Evolutionary conservation across 2,888 invertebrate species (phyloP), one percentile per base, ranked within the genome.

Genomic region (Drosophila crucigera): DNA sequence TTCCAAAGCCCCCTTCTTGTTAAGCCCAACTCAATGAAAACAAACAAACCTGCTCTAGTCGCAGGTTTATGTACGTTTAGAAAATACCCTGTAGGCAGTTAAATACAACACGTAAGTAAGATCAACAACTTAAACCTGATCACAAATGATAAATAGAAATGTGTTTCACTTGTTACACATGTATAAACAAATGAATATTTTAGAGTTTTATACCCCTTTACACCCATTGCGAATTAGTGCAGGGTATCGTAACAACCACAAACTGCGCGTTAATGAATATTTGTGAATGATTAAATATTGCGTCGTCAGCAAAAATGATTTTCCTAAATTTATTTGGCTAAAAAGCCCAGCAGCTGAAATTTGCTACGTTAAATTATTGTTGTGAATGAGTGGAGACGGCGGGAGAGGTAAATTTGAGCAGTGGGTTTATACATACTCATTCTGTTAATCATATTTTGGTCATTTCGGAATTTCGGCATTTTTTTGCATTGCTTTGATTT

Each of bases 281-380:
- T 77, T 73, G 75, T 84, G 80, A 74, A 84, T 84, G 80, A 82
- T 61, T 71, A 61, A 62, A 75, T 61, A 53, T 47, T 68, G 60
- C 33, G 49, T 68, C 58, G 73, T 89, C 84, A 80, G 75, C 82
- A 75, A 62, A 76, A 81, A 55, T 77, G 59, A 58, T 67, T 82
- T 78, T 69, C 50, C 55, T 55, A 43, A 47, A 53, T 50, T 64
- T 59, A 30, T 19, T 9, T 64, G 53, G 37, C 25, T 30, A 61
- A 69, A 72, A 58, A 31, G 25, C 35, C 50, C 43, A 54, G 47
- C 61, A 37, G 53, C n/a, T n/a, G 43, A 58, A 37, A 50, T 67
- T 39, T 33, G n/a, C 39, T 68, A 62, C 19, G 52, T 52, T 49
- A 16, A 50, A 56, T 65, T 62, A 71, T 71, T 54, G 56, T 65